Evolutionary conservation across 2,113 vertebrate species (phyloP), one percentile per base, ranked within the genome.

Genomic region (Corythaixoides concolor): DNA sequence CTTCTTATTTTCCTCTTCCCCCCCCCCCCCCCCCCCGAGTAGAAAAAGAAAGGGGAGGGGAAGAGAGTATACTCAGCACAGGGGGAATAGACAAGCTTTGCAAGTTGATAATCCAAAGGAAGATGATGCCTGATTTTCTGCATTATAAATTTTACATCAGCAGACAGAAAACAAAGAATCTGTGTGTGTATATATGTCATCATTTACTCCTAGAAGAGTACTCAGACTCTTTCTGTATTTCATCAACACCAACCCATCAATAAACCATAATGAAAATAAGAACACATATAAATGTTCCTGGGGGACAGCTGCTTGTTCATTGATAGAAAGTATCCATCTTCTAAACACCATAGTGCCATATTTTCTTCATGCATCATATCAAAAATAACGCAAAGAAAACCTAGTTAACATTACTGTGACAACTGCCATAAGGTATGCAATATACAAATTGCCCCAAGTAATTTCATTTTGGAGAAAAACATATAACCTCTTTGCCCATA

Each of bases 361-460:
- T 37, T 81, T 82, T 76, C 30, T 59, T 60, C 55, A 63, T 56
- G 47, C 11, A 62, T 35, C 14, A 21, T 49, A 69, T 39, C 49
- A 94, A 96, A 93, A 93, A 59, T 52, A 69, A 41, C 27, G 12
- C 9, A 76, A 77, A 86, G 16, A 59, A 93, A 90, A 70, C 4
- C 23, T 39, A 23, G 28, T 69, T 83, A 83, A 0, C n/a, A 55
- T 67, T 80, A 32, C 55, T 62, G 33, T 90, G 75, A 86, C 23
- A 86, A 70, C 11, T 74, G 41, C 23, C n/a, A 67, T 37, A 91
- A 90, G 37, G 24, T 15, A 59, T 47, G 9, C 2, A 30, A 74
- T n/a, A 24, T 15, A 32, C 0, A 35, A 10, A 50, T 82, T 66
- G 35, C 15, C 26, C 27, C 11, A 84, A 62, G 64, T 56, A 0